These are phyloP conservation scores for Invenusta paracnida DNA, from an alignment of 2,888 invertebrate genomes.

Conservation along the genomic window DNA sequence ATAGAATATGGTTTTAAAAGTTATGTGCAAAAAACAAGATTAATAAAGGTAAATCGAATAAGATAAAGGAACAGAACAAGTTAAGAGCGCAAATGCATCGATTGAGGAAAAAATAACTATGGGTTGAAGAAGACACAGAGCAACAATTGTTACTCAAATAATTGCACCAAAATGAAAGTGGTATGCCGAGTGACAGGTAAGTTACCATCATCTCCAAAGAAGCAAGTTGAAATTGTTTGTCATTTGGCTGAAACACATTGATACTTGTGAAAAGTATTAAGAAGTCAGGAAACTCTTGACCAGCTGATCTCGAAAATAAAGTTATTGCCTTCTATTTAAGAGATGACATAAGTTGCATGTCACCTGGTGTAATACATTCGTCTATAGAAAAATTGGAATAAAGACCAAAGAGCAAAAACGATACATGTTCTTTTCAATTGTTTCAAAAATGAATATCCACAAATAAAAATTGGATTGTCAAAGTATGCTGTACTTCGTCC, in stretches of 20 bases:
- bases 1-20: not conserved
- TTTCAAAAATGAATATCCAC: slow-evolving; percentile 16
- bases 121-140: slow-evolving; percentile 5
- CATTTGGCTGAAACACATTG: slow-evolving; percentile 21
- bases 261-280: slow-evolving; percentile 22
- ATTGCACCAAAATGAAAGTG: slow-evolving; percentile 18
- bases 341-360: slow-evolving; percentile 17
- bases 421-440: slow-evolving; percentile 4
- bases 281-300: slow-evolving; percentile 2
- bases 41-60: slow-evolving; percentile 20
- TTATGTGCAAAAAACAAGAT: slow-evolving; percentile 23
- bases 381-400: slow-evolving; percentile 2
- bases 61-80: slow-evolving; percentile 26
- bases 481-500: not conserved
- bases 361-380: slow-evolving; percentile 26
- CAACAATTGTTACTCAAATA: slow-evolving; percentile 25
- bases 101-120: slow-evolving; percentile 21
- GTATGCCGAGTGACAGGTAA: not conserved
- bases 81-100: slow-evolving; percentile 1
- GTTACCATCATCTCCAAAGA: not conserved
- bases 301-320: not conserved
- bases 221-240: slow-evolving; percentile 18
- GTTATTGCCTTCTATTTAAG: slow-evolving; percentile 22
- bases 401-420: slow-evolving; percentile 7
- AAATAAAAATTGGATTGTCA: slow-evolving; percentile 24